A percentile compares a stretch with the other conserved stretches of the same genome.
These are phyloP conservation scores for Serrognathus titanus DNA, from an alignment of 2,888 invertebrate species.

Conservation along the genomic window DNA sequence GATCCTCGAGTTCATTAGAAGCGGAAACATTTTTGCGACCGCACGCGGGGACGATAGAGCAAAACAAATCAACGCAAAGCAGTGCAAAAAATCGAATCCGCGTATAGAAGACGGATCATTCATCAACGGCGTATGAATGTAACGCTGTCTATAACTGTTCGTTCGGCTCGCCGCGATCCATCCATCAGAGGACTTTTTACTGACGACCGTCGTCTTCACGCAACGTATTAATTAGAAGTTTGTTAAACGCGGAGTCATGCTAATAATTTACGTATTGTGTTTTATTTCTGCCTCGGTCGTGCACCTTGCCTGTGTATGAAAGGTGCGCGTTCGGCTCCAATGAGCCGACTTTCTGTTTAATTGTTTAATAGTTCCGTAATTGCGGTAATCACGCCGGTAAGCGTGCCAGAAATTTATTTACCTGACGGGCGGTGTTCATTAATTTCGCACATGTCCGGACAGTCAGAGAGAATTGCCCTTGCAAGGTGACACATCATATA, in stretches of 20 bases:
- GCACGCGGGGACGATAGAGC: background rate
- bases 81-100: background rate
- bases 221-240: constrained; percentile 38
- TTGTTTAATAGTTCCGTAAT: constrained; percentile 26
- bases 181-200: constrained; percentile 7
- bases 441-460: background rate
- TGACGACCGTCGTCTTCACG: constrained; percentile 28
- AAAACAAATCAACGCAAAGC: constrained; percentile 1
- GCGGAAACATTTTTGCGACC: background rate
- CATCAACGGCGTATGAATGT: constrained; percentile 7
- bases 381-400: constrained; percentile 16
- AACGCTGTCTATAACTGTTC: constrained; percentile 7
- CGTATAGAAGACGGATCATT: constrained; percentile 1
- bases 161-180: background rate
- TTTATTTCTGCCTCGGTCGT: constrained; percentile 35
- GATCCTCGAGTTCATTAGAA: background rate
- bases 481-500: background rate
- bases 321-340: constrained; percentile 24
- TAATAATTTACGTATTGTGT: constrained; percentile 34
- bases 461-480: too few relatives aligned
- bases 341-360: constrained; percentile 28
- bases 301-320: constrained; percentile 22
- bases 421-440: background rate
- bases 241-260: constrained; percentile 37
- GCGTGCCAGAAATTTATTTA: constrained; percentile 19